Percentiles rank a stretch among this genome's conserved stretches.
phyloP scores from a whole-genome alignment of 2,113 vertebrate genomes.

The Silurus meridionalis region DNA sequence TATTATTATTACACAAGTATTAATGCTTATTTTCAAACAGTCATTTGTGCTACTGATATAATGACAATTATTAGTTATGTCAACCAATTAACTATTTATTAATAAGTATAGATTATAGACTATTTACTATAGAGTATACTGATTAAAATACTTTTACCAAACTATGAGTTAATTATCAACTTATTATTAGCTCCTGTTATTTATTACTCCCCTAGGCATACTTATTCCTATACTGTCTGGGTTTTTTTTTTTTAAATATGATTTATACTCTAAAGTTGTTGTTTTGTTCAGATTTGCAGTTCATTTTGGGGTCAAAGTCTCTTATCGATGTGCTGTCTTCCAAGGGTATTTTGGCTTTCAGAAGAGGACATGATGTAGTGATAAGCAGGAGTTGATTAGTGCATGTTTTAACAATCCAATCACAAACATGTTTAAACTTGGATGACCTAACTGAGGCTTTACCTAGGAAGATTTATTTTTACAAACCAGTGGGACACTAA shows the following conservation, averaged over 20 bases:
- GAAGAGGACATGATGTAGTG: background rate
- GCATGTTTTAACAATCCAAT: background rate
- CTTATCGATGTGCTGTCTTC: background rate
- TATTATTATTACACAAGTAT: background rate
- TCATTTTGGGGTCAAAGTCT: background rate
- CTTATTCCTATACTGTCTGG: background rate
- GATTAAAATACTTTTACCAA: background rate
- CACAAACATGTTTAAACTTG: background rate
- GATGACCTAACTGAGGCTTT: background rate
- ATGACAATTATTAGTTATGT: background rate
- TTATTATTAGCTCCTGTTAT: slow-evolving; percentile 9
- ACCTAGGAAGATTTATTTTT: background rate
- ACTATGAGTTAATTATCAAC: background rate
- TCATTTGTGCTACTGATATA: background rate
- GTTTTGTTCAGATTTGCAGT: background rate
- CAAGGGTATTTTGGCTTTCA: background rate
- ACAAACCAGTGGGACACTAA: background rate
- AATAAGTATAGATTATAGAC: too few relatives aligned
- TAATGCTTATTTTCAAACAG: background rate
- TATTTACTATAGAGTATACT: background rate
- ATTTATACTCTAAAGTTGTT: background rate
- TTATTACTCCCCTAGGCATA: background rate
- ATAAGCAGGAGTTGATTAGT: background rate
- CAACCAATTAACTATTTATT: background rate
- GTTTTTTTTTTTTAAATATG: background rate